Evolutionary conservation across 2,113 vertebrate species (phyloP), one percentile per base, ranked within the genome.

Genomic region (Aldabrachelys gigantea): DNA sequence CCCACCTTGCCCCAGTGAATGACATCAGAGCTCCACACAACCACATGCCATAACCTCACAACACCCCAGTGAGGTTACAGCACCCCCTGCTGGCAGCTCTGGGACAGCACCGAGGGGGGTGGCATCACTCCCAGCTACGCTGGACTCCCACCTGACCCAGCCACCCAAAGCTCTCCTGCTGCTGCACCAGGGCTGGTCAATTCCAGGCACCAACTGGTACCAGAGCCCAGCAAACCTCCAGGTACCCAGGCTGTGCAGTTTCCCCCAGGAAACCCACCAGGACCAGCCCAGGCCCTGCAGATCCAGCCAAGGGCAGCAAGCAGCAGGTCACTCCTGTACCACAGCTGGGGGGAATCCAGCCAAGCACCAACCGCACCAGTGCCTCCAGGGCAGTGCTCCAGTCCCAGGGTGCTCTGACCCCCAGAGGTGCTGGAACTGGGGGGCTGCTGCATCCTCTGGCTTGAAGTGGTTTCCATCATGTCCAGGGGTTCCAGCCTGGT

Each of bases 171-270:
- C 56, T 1, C 21, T 6, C 27, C 69, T 81, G 50, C 38, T 0
- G 0, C 6, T 13, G 47, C 22, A 14, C 79, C 44, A 38, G 54
- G 0, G 0, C 62, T 7, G 62, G 62, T 82, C 29, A 35, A 12
- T 24, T 31, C 24, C 19, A 4, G 12, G 38, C 27, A 75, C 57
- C 11, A 4, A 10, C 4, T 11, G 10, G 57, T 3, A 27, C 62
- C 62, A 65, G 27, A 62, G 29, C 59, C 59, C 59, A 62, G 59
- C 27, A 3, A 35, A 7, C 10, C 11, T 12, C 27, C 57, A 12
- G 57, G 25, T 2, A 2, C 65, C 35, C 52, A 78, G 72, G 90
- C 84, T 75, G 47, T 59, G 84, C 80, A 27, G 53, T n/a, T 84
- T 54, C 47, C 56, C 85, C 54, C 54, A 49, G 24, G 9, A 31